Conservation (phyloP, 92 coral and sea anemone species). For the Pocillopora meandrina region DNA sequence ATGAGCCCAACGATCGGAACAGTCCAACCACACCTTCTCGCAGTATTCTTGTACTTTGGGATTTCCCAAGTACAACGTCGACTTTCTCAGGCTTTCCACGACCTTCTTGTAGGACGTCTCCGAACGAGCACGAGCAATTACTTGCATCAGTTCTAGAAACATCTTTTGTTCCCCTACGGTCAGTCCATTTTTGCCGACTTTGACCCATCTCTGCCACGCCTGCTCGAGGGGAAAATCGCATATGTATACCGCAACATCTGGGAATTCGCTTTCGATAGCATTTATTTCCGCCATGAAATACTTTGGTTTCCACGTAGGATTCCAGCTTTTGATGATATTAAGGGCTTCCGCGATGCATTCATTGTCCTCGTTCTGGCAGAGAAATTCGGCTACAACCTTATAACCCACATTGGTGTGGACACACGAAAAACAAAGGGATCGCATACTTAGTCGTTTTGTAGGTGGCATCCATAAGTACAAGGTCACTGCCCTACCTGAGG, state of each 20-base stretch:
- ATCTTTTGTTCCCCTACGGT: constrained; percentile 26
- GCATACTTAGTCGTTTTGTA: no score
- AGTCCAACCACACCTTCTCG: constrained; percentile 30
- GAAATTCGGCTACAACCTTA: no score
- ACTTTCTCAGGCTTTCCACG: constrained; percentile 10
- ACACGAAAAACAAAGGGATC: no score
- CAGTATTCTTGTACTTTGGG: constrained; percentile 25
- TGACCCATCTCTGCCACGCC: constrained; percentile 44
- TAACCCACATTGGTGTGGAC: no score
- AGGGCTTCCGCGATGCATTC: no score
- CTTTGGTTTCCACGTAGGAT: no score
- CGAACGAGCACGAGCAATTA: not conserved
- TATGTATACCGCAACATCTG: constrained; percentile 32
- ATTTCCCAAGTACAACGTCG: constrained; percentile 5
- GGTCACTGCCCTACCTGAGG: no score
- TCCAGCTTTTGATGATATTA: no score
- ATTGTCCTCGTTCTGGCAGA: no score
- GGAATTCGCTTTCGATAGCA: constrained; percentile 22
- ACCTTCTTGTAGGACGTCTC: not conserved
- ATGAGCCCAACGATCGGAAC: constrained; percentile 36
- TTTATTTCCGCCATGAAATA: no score
- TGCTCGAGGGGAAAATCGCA: constrained; percentile 47
- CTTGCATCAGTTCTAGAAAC: constrained; percentile 28
- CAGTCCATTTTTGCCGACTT: constrained; percentile 30
- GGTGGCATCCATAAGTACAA: no score